These are phyloP conservation scores for Mus spicilegus DNA, from an alignment of 2,113 vertebrate species.

Conservation along the genomic window DNA sequence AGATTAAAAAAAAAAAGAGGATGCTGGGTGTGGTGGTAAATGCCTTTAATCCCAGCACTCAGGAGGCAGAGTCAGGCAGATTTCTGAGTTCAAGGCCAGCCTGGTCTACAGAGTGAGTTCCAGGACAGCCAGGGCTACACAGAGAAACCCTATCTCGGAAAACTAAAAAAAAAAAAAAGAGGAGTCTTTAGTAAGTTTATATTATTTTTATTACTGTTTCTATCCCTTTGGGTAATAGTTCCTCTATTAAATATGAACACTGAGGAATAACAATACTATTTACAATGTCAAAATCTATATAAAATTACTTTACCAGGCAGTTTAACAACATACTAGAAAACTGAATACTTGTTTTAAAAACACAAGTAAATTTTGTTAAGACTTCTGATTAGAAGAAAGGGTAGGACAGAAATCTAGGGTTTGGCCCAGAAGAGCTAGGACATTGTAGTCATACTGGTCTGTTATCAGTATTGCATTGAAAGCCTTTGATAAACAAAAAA, in stretches of 20 bases:
- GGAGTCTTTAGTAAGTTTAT: background rate
- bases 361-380: background rate
- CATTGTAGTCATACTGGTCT: background rate
- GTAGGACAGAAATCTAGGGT: background rate
- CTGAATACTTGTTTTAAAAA: background rate
- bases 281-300: constrained; percentile 16
- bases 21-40: no score
- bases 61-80: no score
- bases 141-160: no score
- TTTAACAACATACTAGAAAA: constrained; percentile 48
- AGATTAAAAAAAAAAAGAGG: background rate
- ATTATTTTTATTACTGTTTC: constrained; percentile 45
- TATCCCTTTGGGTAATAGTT: constrained; percentile 24
- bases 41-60: no score
- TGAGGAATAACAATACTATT: constrained; percentile 16
- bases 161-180: background rate
- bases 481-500: background rate
- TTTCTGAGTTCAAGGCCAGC: no score
- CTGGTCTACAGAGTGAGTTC: no score
- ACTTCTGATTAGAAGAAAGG: background rate
- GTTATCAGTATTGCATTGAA: background rate
- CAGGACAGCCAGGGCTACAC: no score
- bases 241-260: constrained; percentile 48
- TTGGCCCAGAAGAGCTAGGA: background rate
- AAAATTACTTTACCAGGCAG: constrained; percentile 12